phyloP scores from a whole-genome alignment of 1,140 invertebrate genomes.

The Neuroterus valhalla region DNA sequence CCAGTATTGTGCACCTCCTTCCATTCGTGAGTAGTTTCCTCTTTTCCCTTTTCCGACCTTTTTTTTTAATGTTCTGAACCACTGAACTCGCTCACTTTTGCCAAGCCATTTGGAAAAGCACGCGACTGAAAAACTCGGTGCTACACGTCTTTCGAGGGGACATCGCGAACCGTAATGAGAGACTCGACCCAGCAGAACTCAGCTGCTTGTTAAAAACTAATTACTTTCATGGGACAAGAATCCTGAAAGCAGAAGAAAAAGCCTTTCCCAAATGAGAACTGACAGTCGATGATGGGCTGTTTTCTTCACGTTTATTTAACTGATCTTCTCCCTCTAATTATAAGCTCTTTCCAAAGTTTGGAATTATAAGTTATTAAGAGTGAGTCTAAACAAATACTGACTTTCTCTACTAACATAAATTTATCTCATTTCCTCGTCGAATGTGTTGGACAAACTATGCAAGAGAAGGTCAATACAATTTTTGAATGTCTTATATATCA shows the following conservation, averaged over 20 bases:
- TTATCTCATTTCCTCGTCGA: no score
- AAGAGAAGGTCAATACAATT: no score
- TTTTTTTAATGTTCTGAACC: constrained; percentile 5
- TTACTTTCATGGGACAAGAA: constrained; percentile 35
- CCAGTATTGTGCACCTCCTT: not conserved
- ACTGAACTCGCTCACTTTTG: not conserved
- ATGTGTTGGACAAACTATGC: no score
- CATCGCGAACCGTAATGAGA: constrained; percentile 52
- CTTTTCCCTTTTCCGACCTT: not conserved
- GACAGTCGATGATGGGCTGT: not conserved
- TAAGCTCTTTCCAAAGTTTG: not conserved
- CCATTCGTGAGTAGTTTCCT: constrained; percentile 4
- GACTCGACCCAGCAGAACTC: constrained; percentile 53
- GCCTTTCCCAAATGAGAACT: not conserved
- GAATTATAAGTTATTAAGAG: not conserved
- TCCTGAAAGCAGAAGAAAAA: not conserved
- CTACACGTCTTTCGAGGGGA: constrained; percentile 45
- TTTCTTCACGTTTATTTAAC: not conserved
- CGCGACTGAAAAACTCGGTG: constrained; percentile 41
- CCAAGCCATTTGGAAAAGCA: constrained; percentile 47
- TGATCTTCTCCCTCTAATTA: not conserved
- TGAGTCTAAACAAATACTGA: no score
- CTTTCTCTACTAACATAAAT: no score
- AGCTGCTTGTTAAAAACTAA: constrained; percentile 55
- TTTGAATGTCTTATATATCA: no score